These are phyloP conservation scores for Phataginus tricuspis DNA, from an alignment of 2,797 vertebrate species.

Conservation along the genomic window DNA sequence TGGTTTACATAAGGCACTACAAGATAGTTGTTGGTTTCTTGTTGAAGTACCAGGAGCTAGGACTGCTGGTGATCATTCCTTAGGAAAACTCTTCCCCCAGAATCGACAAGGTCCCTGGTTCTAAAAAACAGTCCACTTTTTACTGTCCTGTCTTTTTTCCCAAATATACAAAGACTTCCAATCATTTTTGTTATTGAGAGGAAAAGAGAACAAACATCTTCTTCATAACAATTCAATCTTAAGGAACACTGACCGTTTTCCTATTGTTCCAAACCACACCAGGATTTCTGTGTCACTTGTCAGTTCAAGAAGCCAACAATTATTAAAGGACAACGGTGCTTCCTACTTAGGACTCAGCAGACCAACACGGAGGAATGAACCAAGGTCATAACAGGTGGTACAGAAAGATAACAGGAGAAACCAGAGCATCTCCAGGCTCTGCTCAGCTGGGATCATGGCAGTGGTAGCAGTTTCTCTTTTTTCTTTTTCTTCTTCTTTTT, in stretches of 20 bases:
- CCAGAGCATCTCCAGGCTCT: neutral
- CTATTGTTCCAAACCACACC: neutral
- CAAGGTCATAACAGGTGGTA: constrained; percentile 48
- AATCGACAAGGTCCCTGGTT: neutral
- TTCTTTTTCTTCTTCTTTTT: neutral
- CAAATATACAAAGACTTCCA: neutral
- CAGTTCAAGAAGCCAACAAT: neutral
- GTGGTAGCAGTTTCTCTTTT: neutral
- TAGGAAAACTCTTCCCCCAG: neutral
- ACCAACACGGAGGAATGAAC: constrained; percentile 52
- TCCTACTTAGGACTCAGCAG: neutral
- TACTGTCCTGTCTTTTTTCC: neutral
- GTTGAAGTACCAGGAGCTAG: neutral
- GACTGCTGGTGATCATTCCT: neutral
- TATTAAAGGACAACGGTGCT: neutral
- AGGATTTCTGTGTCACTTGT: neutral
- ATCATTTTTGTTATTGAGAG: neutral
- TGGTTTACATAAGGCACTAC: neutral
- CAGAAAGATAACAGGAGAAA: neutral
- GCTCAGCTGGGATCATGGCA: neutral
- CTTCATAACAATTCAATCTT: neutral
- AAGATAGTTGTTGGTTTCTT: neutral
- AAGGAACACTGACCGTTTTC: neutral
- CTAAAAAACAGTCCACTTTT: neutral
- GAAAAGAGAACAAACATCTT: neutral